Evolutionary conservation across 2,888 invertebrate genomes (phyloP), one percentile per base, ranked within the genome.

Genomic region (Stenolophus ochropezus): DNA sequence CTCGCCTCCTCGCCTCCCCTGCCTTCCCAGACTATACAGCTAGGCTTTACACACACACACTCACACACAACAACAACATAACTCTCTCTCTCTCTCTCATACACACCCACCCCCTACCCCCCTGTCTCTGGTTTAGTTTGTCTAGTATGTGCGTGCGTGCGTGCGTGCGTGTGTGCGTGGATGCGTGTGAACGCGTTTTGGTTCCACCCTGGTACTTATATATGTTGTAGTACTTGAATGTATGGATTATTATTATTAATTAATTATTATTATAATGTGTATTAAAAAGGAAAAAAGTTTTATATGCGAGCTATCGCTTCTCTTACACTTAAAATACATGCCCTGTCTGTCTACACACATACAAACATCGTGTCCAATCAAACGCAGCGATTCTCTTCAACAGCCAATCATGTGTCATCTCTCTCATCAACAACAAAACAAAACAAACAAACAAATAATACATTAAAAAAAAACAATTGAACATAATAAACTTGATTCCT

Each of bases 401-500:
- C 47, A 27, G 27, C 33, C 71, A 71, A 42, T 71, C 71, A 71
- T 61, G 61, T 23, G 61, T 61, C 61, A 23, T 61, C 25, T 25
- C n/a, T n/a, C n/a, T n/a, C n/a, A n/a, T 23, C 61, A 21, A 14
- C 61, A 23, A 61, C 11, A 18, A 61, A 61, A 69, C 65, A 65
- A 21, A 56, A 21, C 8, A 56, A 56, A 69, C 33, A 65, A 65
- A 14, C 21, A 25, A 69, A 73, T 73, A 20, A 49, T 42, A 42
- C 6, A 11, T 21, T n/a, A n/a, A n/a, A n/a, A n/a, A n/a, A 4
- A 47, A 73, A 73, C 33, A 73, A 73, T 49, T 73, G 73, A 73
- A 73, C 33, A 73, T 73, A 73, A 73, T 73, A 73, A 73, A 73
- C 73, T 73, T 73, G 73, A 73, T 73, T 73, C 73, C 73, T 73